Evolutionary conservation across 2,888 invertebrate genomes (phyloP), one percentile per base, ranked within the genome.

Genomic region (Plutella xylostella): DNA sequence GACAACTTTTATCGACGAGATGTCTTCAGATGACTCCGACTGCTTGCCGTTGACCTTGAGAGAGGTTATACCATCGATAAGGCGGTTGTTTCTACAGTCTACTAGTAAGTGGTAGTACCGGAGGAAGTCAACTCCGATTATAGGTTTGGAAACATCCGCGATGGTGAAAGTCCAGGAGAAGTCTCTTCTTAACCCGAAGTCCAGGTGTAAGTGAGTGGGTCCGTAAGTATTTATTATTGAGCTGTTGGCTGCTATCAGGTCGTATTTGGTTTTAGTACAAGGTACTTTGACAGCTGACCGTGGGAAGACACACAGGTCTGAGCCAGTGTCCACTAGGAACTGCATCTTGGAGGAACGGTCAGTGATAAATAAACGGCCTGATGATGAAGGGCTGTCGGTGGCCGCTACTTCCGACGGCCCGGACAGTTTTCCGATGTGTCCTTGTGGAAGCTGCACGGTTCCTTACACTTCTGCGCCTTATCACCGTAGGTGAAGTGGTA

Each of bases 121-220:
- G 19, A 53, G 35, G 20, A 51, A 48, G 19, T 50, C 50, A 1
- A 48, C 43, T 5, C 53, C 51, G 4, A 50, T 51, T 0, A 53
- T 51, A 11, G 50, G 33, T 3, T 39, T 45, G 12, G 7, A 21
- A 17, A 53, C 50, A 7, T 53, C 50, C 1, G 50, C 51, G 2
- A 51, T 42, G 2, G 49, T 43, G 17, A 53, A 51, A 9, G 40
- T 19, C 51, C 49, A 49, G 0, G 2, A 3, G 20, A 51, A 43
- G 1, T 48, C 45, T 0, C 52, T 43, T 1, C 46, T 45, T 11
- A 51, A 20, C 2, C 50, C 48, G 14, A 34, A 15, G 5, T 17
- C 9, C 6, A 34, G 15, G 11, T 4, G 4, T 7, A 34, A 4
- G 4, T 4, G n/a, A 28, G 11, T 7, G 34, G 3, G 3, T 3